Percentiles rank a stretch among this genome's conserved stretches.
phyloP scores from a whole-genome alignment of 2,888 invertebrate species.

The Cosmorhoe ocellata region DNA sequence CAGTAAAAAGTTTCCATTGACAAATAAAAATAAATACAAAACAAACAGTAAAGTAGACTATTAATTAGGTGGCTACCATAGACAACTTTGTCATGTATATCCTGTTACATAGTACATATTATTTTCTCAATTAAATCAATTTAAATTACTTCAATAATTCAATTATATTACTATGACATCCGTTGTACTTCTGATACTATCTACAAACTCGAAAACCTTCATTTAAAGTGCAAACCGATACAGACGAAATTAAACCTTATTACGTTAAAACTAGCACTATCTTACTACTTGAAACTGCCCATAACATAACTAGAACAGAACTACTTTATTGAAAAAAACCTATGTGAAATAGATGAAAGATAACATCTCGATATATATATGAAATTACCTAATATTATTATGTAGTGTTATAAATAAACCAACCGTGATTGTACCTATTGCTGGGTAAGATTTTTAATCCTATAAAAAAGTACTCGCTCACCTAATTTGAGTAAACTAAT shows the following conservation, averaged over 20 bases:
- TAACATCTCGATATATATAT: conserved; percentile 19
- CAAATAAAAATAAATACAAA: too few species aligned
- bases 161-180: conserved; percentile 18
- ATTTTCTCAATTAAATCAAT: too few species aligned
- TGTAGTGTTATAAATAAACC: conserved; percentile 10
- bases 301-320: too few species aligned
- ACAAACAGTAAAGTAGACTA: too few species aligned
- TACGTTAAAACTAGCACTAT: not conserved
- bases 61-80: too few species aligned
- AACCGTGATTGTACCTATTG: not conserved
- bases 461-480: not conserved
- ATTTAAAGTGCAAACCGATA: not conserved
- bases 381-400: conserved; percentile 10
- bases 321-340: not conserved
- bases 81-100: too few species aligned
- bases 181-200: conserved; percentile 33
- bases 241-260: not conserved
- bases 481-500: too few species aligned
- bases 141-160: too few species aligned
- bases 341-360: conserved; percentile 13
- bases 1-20: too few species aligned
- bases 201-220: conserved; percentile 17
- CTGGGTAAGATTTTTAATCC: not conserved
- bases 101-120: too few species aligned
- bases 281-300: too few species aligned